phyloP scores from a whole-genome alignment of 2,797 vertebrate species.

The Syngnathus acus region DNA sequence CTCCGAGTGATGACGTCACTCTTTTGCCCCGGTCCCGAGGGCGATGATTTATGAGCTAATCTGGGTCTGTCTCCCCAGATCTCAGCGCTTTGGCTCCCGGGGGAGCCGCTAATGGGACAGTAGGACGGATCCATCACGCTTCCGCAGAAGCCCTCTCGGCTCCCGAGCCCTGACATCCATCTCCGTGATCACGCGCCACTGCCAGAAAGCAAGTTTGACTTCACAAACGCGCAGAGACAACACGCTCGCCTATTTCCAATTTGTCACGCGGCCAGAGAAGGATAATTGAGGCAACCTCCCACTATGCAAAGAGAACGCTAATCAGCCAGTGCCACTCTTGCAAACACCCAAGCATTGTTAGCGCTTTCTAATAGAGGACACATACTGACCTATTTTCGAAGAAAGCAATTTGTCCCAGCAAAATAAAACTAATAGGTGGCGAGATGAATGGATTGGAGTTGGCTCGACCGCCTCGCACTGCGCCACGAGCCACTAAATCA shows the following conservation, averaged over 20 bases:
- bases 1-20: slow-evolving; percentile 70
- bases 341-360: slow-evolving; percentile 62
- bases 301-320: slow-evolving; percentile 68
- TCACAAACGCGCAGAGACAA: slow-evolving; percentile 14
- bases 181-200: slow-evolving; percentile 52
- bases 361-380: slow-evolving; percentile 71
- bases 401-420: slow-evolving; percentile 76
- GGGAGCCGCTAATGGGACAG: slow-evolving; percentile 66
- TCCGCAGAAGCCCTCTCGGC: slow-evolving; percentile 54
- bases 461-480: slow-evolving; percentile 61
- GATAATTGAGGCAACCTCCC: slow-evolving; percentile 69
- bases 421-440: slow-evolving; percentile 79
- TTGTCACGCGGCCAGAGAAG: slow-evolving; percentile 64
- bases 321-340: slow-evolving; percentile 52
- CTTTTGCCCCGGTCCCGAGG: slow-evolving; percentile 52
- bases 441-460: slow-evolving; percentile 76
- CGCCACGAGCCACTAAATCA: slow-evolving; percentile 78
- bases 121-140: slow-evolving; percentile 56
- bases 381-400: slow-evolving; percentile 76
- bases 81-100: slow-evolving; percentile 57
- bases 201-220: slow-evolving; percentile 37
- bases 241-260: slow-evolving; percentile 55
- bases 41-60: slow-evolving; percentile 73
- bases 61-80: slow-evolving; percentile 64
- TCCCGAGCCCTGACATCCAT: slow-evolving; percentile 58